phyloP scores from a whole-genome alignment of 2,113 vertebrate genomes.

The Aldabrachelys gigantea region DNA sequence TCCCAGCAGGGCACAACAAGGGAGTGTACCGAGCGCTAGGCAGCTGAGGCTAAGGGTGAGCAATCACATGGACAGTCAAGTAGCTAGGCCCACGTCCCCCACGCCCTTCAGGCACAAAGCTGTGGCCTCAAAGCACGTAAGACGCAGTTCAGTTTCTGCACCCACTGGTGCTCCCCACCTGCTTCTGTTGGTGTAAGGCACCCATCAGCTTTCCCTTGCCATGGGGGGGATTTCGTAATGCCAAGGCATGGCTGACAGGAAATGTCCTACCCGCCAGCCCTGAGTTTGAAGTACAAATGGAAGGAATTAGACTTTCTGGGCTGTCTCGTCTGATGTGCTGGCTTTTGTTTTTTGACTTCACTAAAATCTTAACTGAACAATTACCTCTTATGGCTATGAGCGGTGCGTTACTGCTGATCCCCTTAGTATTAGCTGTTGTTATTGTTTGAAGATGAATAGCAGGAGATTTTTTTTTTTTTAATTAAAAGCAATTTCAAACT shows the following conservation, averaged over 20 bases:
- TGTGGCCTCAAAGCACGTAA: background rate
- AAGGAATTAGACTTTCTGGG: slow-evolving; percentile 2
- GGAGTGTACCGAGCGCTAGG: too few relatives aligned
- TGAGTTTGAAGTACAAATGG: slow-evolving; percentile 36
- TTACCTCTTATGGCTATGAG: slow-evolving; percentile 44
- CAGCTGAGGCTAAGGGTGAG: too few relatives aligned
- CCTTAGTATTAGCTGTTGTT: slow-evolving; percentile 53
- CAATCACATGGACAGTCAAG: too few relatives aligned
- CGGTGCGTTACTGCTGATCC: slow-evolving; percentile 30
- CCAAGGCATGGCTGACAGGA: slow-evolving; percentile 26
- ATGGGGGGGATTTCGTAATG: background rate
- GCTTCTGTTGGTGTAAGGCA: background rate
- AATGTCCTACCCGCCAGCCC: background rate
- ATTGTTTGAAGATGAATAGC: slow-evolving; percentile 45
- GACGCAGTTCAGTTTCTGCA: too few relatives aligned
- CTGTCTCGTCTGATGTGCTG: background rate
- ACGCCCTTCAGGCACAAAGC: too few relatives aligned
- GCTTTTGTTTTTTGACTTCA: background rate
- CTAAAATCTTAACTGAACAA: slow-evolving; percentile 50
- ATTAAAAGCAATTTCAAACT: slow-evolving; percentile 24
- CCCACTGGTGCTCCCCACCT: too few relatives aligned
- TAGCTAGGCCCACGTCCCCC: too few relatives aligned
- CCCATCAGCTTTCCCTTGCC: background rate
- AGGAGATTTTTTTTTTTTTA: slow-evolving; percentile 23
- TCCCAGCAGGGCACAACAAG: too few relatives aligned